Conservation (phyloP, 1,140 invertebrate genomes). For the Centruroides sculpturatus region DNA sequence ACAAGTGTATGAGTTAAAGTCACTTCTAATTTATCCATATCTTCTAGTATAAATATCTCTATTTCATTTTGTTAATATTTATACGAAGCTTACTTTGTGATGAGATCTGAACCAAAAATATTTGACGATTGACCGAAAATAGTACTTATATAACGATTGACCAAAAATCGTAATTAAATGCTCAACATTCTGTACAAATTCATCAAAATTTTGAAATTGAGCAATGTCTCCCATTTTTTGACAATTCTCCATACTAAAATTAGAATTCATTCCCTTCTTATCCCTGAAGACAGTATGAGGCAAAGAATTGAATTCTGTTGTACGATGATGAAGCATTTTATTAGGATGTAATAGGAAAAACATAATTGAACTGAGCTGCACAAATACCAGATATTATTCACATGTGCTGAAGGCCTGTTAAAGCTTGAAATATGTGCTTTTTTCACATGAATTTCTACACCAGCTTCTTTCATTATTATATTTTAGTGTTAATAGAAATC, state of each 20-base stretch:
- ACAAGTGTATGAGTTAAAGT: too few relatives aligned
- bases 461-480: too few relatives aligned
- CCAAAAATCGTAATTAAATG: too few relatives aligned
- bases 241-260: slow-evolving; percentile 27
- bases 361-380: slow-evolving; percentile 86
- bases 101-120: too few relatives aligned
- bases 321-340: not conserved
- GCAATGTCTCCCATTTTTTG: slow-evolving; percentile 78
- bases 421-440: slow-evolving; percentile 88
- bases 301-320: not conserved
- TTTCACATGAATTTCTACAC: too few relatives aligned
- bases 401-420: slow-evolving; percentile 74
- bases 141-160: too few relatives aligned
- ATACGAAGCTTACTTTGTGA: too few relatives aligned
- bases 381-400: slow-evolving; percentile 67
- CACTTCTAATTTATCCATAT: too few relatives aligned
- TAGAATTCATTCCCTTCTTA: not conserved
- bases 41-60: too few relatives aligned
- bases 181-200: slow-evolving; percentile 46
- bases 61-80: too few relatives aligned
- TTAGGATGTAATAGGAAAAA: slow-evolving; percentile 63
- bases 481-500: too few relatives aligned
- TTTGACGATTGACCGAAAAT: too few relatives aligned
- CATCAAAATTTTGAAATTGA: slow-evolving; percentile 72
- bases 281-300: not conserved